Percentiles rank a stretch among this genome's conserved stretches.
Evolutionary conservation across 2,113 vertebrate species (phyloP).

Genomic region (Thamnophis sirtalis): DNA sequence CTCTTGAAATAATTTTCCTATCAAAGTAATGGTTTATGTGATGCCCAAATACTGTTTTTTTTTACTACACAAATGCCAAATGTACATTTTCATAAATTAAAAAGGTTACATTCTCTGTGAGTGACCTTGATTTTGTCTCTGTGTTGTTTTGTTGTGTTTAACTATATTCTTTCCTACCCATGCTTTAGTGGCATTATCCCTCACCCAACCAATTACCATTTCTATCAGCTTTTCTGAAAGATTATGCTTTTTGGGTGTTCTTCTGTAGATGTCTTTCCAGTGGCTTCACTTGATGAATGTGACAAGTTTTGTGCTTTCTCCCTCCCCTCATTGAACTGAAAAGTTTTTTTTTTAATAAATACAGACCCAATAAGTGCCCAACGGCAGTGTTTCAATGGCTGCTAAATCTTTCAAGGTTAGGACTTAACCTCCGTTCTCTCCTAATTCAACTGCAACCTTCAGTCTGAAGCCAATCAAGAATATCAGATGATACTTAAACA

Average conservation of each 20-base stretch:
- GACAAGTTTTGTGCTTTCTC: conserved; percentile 98
- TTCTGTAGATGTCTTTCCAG: conserved; percentile 96
- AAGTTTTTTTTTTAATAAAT: conserved; percentile 84
- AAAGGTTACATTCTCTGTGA: conserved; percentile 67
- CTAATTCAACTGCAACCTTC: conserved; percentile 97
- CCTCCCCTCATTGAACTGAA: conserved; percentile 93
- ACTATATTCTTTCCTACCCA: conserved; percentile 71
- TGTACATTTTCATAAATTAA: conserved; percentile 68
- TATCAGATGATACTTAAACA: conserved; percentile 99
- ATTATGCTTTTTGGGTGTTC: conserved; percentile 99
- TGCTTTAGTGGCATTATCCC: conserved; percentile 87
- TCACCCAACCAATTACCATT: conserved; percentile 93
- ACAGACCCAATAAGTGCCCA: conserved; percentile 91
- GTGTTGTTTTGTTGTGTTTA: conserved; percentile 27
- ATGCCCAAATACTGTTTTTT: conserved; percentile 67
- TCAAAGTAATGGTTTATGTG: conserved; percentile 54
- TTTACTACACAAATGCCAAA: conserved; percentile 63
- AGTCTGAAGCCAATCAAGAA: conserved; percentile 98
- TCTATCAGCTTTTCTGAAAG: conserved; percentile 91
- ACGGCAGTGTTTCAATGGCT: conserved; percentile 94
- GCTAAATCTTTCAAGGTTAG: conserved; percentile 99
- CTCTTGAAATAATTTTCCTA: conserved; percentile 55
- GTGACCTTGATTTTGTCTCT: conserved; percentile 73
- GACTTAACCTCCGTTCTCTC: conserved; percentile 97
- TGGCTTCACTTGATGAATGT: conserved; percentile 99